Evolutionary conservation across 2,797 vertebrate species (phyloP).

Genomic region (Vireo griseus): DNA sequence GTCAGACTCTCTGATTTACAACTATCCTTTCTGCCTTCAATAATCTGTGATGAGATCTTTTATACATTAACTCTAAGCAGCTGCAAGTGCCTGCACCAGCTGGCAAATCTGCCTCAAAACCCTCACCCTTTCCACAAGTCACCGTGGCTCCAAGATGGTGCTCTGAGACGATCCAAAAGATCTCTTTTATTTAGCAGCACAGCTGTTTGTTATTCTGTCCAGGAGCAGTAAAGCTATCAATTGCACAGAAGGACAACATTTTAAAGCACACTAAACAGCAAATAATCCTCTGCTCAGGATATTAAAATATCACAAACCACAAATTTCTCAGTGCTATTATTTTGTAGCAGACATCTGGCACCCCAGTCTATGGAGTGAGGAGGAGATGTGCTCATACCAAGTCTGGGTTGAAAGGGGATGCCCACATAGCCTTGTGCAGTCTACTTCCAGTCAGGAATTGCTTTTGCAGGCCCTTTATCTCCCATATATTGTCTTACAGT

Average conservation of each 20-base stretch:
- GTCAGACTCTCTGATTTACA: neutral
- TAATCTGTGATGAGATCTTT: neutral
- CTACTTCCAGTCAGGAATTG: neutral
- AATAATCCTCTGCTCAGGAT: constrained; percentile 31
- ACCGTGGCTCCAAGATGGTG: neutral
- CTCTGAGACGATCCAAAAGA: neutral
- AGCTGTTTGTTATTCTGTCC: constrained; percentile 38
- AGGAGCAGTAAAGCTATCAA: constrained; percentile 25
- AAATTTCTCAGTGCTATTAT: neutral
- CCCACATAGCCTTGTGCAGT: neutral
- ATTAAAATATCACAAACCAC: constrained; percentile 31
- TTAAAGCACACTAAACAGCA: constrained; percentile 16
- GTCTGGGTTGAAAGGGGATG: neutral
- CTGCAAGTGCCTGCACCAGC: neutral
- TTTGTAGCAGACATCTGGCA: neutral
- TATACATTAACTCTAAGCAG: neutral
- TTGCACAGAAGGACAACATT: constrained; percentile 4
- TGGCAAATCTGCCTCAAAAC: neutral
- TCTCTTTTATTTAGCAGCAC: neutral
- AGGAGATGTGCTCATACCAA: neutral
- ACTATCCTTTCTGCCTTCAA: neutral
- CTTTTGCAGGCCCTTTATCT: neutral
- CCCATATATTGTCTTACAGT: accelerated
- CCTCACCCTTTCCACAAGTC: neutral
- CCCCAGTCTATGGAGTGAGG: neutral